These are phyloP conservation scores for Ciconia stormi DNA, from an alignment of 2,113 vertebrate genomes.

Conservation along the genomic window DNA sequence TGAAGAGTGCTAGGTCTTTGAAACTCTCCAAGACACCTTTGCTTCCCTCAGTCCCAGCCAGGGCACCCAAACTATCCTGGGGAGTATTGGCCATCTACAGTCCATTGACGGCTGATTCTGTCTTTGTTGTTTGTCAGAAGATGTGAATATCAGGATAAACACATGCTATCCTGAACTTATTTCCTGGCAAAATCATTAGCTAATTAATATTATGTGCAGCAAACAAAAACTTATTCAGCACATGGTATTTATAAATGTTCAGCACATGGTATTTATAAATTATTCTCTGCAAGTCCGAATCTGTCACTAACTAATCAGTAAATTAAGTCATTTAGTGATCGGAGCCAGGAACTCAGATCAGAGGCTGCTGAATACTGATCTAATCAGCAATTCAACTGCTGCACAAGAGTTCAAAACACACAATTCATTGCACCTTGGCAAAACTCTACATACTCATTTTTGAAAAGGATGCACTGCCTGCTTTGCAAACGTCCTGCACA, in stretches of 20 bases:
- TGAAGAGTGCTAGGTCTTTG: not conserved
- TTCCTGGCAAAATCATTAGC: not conserved
- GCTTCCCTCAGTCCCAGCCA: not conserved
- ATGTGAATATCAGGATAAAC: not conserved
- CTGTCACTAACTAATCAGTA: constrained; percentile 6
- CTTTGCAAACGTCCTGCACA: not conserved
- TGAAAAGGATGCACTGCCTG: not conserved
- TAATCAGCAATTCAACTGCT: not conserved
- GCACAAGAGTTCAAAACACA: not conserved
- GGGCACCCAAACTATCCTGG: not conserved
- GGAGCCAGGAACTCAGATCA: constrained; percentile 32
- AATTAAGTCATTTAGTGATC: constrained; percentile 40
- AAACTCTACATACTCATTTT: not conserved
- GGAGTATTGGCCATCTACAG: not conserved
- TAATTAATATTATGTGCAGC: not conserved
- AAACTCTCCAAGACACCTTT: not conserved
- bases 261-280: constrained; percentile 26
- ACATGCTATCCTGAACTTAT: not conserved
- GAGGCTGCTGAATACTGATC: not conserved
- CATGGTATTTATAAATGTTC: constrained; percentile 32
- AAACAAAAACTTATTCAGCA: constrained; percentile 32
- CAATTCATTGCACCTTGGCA: not conserved
- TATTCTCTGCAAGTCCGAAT: not conserved
- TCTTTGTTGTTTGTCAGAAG: not conserved
- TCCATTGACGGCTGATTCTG: not conserved